Base-by-base conservation (phyloP, 1,140 invertebrate genomes). In the Drosophila micromelanica region DNA sequence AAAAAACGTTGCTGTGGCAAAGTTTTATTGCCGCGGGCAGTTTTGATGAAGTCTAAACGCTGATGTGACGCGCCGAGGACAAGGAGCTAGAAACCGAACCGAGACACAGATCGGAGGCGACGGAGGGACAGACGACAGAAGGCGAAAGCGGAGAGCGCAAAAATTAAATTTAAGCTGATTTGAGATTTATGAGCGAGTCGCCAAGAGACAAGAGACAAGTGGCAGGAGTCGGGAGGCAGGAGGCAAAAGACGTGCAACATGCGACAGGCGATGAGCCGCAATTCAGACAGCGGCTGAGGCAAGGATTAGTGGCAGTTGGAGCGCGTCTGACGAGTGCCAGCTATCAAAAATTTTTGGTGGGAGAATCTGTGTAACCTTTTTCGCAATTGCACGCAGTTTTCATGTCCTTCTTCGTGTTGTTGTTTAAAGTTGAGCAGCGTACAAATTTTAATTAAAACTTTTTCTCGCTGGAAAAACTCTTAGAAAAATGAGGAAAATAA, bases 81-180 rank as follows among this genome's bases (percentile, higher is more conserved):
- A 3, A 49, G 27, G 7, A 49, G n/a, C 20, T 7, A 48, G 12
- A 27, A 13, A 15, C 27, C 27, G 2, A 27, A 27, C 27, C 1
- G 20, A 23, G n/a, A 23, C 20, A 23, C 27, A 27, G 27, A 27
- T 27, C 1, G 27, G 27, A 27, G 40, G 55, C 35, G 62, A 46
- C 55, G 42, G 17, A 43, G 32, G 43, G 52, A n/a, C 20, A 54
- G 40, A 49, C 5, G 52, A 37, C 30, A 35, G 11, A 13, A 43
- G 23, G 3, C 9, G 35, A 43, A 71, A 74, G 48, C 52, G 78
- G 62, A 85, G 70, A 80, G 42, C 64, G 59, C 62, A 81, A 62
- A 81, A 86, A 85, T 81, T 78, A 78, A 87, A 82, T 81, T 87
- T 70, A 86, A 81, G 78, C 78, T 82, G 78, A 87, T 87, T 78